Percentiles rank a stretch among this genome's conserved stretches.
Conservation (phyloP, 2,113 vertebrate genomes). For the Cichladusa arquata region DNA sequence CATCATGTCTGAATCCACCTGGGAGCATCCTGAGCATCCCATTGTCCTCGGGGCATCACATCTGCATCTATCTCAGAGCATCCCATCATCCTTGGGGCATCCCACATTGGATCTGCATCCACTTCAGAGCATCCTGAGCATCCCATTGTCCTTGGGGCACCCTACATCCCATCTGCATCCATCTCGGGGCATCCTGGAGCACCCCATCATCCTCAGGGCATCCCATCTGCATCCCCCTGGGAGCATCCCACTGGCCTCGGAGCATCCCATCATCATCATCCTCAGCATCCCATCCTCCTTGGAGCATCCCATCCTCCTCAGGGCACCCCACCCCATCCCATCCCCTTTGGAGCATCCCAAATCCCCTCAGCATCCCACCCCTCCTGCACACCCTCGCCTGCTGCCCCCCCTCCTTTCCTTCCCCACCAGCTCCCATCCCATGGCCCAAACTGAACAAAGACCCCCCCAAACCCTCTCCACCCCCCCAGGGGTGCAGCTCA, state of each 20-base stretch:
- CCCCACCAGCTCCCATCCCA: background rate
- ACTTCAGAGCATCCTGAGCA: background rate
- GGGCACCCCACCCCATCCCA: background rate
- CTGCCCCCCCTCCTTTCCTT: no score
- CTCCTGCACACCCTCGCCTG: background rate
- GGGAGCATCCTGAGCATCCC: background rate
- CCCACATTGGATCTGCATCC: no score
- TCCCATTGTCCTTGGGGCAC: background rate
- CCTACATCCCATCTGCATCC: no score
- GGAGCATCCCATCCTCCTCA: background rate
- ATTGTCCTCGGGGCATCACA: background rate
- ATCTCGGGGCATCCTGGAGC: background rate
- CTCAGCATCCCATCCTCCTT: background rate
- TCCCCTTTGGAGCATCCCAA: background rate
- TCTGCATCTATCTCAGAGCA: background rate
- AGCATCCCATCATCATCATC: no score
- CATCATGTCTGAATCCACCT: background rate
- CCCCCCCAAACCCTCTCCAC: background rate
- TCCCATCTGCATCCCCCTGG: no score
- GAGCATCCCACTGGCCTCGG: background rate
- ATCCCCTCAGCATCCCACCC: background rate
- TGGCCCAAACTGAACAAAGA: rapidly evolving
- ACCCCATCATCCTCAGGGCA: no score
- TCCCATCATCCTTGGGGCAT: background rate
- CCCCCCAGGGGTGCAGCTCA: background rate